Percentiles rank a stretch among this genome's conserved stretches.
phyloP scores from a whole-genome alignment of 2,113 vertebrate genomes.

The Corythaixoides concolor region DNA sequence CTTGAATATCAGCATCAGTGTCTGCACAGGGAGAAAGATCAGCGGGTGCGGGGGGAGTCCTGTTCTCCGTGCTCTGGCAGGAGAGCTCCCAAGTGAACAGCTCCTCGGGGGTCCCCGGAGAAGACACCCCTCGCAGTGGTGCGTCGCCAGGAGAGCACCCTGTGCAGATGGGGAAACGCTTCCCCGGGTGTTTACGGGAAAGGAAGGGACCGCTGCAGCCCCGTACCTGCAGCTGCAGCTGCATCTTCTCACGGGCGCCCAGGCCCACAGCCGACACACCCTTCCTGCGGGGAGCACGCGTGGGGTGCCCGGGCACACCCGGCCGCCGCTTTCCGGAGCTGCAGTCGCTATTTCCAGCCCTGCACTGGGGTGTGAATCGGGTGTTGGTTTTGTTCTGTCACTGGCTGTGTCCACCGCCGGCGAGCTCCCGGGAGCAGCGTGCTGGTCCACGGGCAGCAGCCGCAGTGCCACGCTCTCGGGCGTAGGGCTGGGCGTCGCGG shows the following conservation, averaged over 20 bases:
- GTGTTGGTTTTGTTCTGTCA: no score
- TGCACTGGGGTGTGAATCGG: fast-evolving
- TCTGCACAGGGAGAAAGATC: background rate
- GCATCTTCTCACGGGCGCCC: background rate
- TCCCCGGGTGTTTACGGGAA: background rate
- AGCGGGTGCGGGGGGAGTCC: fast-evolving
- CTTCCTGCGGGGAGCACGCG: background rate
- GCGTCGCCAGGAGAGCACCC: fast-evolving
- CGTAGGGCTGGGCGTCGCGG: fast-evolving
- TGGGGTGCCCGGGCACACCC: background rate
- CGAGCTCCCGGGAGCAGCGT: fast-evolving
- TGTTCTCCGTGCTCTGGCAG: fast-evolving
- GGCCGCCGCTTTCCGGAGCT: background rate
- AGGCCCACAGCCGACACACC: background rate
- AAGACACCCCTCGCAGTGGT: fast-evolving
- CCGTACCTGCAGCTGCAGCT: background rate
- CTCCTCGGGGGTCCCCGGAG: background rate
- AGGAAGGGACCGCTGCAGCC: background rate
- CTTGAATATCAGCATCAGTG: fast-evolving
- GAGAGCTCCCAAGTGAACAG: fast-evolving
- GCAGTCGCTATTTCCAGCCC: background rate
- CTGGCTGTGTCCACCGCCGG: background rate
- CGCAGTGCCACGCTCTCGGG: fast-evolving
- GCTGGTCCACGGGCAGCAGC: fast-evolving
- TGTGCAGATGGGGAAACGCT: fast-evolving